Conservation (phyloP, 2,113 vertebrate genomes). For the Hylia prasina region DNA sequence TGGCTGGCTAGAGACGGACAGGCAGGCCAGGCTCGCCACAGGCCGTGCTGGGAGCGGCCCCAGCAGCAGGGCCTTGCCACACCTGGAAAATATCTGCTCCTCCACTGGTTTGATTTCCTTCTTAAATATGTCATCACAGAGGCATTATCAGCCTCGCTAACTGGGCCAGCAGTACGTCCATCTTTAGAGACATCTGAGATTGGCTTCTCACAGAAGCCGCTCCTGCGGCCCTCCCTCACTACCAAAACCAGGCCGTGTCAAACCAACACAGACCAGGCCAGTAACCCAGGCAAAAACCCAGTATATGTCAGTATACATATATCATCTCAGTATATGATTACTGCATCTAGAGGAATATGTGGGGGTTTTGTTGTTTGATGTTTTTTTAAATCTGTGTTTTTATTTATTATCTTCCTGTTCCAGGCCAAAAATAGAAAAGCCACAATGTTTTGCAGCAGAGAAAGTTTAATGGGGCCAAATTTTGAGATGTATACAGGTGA, state of each 20-base stretch:
- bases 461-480: background rate
- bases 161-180: background rate
- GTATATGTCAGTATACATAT: no score
- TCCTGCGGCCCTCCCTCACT: background rate
- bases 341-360: background rate
- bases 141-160: background rate
- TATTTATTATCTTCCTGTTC: background rate
- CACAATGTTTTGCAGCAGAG: background rate
- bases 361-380: background rate
- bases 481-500: background rate
- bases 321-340: background rate
- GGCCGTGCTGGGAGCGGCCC: no score
- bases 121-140: background rate
- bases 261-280: background rate
- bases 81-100: background rate
- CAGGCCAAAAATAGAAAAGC: background rate
- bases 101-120: background rate
- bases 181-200: background rate
- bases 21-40: background rate
- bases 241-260: background rate
- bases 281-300: background rate
- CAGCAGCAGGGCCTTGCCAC: rapidly evolving
- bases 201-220: no score
- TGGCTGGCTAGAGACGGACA: rapidly evolving
- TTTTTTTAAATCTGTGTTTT: background rate